A percentile compares a stretch with the other conserved stretches of the same genome.
phyloP scores from a whole-genome alignment of 2,113 vertebrate species.

The Aegotheles bennettii region DNA sequence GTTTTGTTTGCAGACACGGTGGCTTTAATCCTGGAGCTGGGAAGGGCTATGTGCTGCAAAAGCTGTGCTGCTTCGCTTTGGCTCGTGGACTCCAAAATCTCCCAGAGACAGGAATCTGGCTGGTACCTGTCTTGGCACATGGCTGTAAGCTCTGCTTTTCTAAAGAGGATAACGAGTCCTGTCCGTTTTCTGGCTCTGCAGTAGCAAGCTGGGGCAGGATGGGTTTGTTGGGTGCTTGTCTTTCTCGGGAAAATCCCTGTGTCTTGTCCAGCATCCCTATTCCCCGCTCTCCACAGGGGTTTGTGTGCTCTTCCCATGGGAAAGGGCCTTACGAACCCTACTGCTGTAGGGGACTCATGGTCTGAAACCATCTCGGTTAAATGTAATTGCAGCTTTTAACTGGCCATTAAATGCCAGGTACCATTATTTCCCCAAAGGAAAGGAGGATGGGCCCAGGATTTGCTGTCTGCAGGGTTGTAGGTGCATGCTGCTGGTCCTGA shows the following conservation, averaged over 20 bases:
- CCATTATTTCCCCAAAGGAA: neutral
- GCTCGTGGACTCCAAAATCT: neutral
- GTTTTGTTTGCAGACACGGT: conserved; percentile 13
- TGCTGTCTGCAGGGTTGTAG: neutral
- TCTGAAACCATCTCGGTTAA: neutral
- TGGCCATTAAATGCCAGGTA: neutral
- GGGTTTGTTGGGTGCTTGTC: neutral
- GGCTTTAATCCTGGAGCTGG: conserved; percentile 17
- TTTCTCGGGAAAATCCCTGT: neutral
- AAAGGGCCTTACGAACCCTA: neutral
- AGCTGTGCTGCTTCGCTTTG: neutral
- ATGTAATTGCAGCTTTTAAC: neutral
- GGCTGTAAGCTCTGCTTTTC: neutral
- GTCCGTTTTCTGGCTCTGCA: neutral
- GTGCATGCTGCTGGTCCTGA: neutral
- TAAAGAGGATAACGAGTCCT: neutral
- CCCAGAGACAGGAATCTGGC: neutral
- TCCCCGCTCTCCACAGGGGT: neutral
- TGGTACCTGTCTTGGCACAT: conserved; percentile 20
- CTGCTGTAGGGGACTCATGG: neutral
- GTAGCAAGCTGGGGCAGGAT: neutral
- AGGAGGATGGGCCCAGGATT: neutral
- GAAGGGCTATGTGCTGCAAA: fast-evolving
- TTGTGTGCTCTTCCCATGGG: neutral
- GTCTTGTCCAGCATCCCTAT: neutral